phyloP scores from a whole-genome alignment of 2,113 vertebrate genomes.

The Atractosteus spatula region DNA sequence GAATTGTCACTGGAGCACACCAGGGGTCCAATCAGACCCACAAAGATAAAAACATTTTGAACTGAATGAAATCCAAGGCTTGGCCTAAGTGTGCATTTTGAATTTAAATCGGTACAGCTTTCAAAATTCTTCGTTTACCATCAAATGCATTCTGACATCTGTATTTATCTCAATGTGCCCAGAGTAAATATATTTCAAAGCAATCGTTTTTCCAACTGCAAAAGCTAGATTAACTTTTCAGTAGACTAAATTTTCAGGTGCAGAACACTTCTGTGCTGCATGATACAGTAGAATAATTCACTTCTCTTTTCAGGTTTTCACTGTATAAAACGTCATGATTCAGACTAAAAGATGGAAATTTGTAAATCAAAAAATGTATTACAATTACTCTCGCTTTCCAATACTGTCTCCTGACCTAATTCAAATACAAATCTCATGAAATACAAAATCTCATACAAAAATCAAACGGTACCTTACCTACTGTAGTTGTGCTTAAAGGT shows the following conservation, averaged over 20 bases:
- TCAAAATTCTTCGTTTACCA: neutral
- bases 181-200: neutral
- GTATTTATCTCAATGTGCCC: too few species aligned
- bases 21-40: constrained; percentile 39
- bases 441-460: too few species aligned
- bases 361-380: too few species aligned
- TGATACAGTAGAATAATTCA: too few species aligned
- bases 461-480: too few species aligned
- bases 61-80: neutral
- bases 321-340: too few species aligned
- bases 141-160: neutral
- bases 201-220: neutral
- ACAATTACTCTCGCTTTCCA: neutral
- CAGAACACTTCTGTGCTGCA: too few species aligned
- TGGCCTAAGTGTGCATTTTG: neutral
- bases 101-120: constrained; percentile 5
- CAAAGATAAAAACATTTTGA: constrained; percentile 30
- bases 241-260: too few species aligned
- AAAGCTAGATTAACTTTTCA: too few species aligned
- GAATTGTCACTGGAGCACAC: constrained; percentile 30
- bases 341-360: too few species aligned
- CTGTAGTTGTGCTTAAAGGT: too few species aligned
- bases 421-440: constrained; percentile 15
- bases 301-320: too few species aligned
- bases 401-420: constrained; percentile 35